A percentile compares a stretch with the other conserved stretches of the same genome.
Conservation (phyloP, 2,113 vertebrate genomes). For the Isurus oxyrinchus region DNA sequence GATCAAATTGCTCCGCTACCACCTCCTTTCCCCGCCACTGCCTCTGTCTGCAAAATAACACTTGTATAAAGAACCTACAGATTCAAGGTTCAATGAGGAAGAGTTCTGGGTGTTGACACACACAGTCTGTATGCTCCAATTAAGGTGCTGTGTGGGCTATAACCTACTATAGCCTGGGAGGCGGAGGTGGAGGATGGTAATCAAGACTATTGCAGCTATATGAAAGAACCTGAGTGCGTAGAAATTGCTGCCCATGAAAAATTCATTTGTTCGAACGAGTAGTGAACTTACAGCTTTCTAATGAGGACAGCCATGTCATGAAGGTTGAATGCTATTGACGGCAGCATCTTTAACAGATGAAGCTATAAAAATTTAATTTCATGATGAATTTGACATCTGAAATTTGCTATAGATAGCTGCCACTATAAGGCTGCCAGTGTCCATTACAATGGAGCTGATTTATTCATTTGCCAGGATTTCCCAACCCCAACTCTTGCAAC, state of each 20-base stretch:
- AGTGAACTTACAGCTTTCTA: slow-evolving; percentile 9
- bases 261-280: background rate
- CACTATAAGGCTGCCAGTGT: background rate
- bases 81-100: background rate
- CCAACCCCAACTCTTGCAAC: background rate
- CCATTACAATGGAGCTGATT: background rate
- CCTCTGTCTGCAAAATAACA: background rate
- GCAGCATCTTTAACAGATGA: slow-evolving; percentile 1
- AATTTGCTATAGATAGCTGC: background rate
- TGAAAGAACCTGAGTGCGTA: background rate
- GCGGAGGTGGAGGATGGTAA: background rate
- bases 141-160: background rate
- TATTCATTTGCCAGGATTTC: background rate
- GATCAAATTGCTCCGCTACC: background rate
- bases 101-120: background rate
- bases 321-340: background rate
- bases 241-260: slow-evolving; percentile 26
- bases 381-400: background rate
- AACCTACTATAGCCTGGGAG: background rate
- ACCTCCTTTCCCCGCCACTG: background rate
- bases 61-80: background rate
- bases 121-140: background rate
- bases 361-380: background rate
- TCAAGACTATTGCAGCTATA: background rate
- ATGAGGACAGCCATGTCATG: background rate